A percentile compares a stretch with the other conserved stretches of the same genome.
phyloP scores from a whole-genome alignment of 1,140 invertebrate genomes.

The Caenorhabditis latens region DNA sequence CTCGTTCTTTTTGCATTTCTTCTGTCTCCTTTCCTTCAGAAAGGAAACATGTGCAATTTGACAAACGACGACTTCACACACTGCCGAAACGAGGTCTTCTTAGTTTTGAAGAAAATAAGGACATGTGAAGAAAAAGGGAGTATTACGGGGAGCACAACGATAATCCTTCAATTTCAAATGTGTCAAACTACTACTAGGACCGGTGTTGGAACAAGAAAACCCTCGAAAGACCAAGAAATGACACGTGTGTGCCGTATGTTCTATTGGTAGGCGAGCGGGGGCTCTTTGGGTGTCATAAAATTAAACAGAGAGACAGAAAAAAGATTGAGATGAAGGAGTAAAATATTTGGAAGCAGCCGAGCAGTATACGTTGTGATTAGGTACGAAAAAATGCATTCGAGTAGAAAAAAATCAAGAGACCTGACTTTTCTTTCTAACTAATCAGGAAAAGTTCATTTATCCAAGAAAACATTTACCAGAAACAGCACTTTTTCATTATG shows the following conservation, averaged over 20 bases:
- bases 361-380: neutral
- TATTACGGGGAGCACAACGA: neutral
- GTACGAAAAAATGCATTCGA: neutral
- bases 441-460: too few relatives aligned
- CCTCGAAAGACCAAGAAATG: neutral
- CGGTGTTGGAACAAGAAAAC: neutral
- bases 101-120: neutral
- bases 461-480: too few relatives aligned
- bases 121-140: neutral
- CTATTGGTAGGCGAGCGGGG: neutral
- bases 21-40: neutral
- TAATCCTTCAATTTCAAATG: conserved; percentile 48
- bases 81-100: neutral
- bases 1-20: neutral
- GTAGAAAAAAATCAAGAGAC: too few relatives aligned
- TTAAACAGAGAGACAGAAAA: neutral
- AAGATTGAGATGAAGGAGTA: neutral
- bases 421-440: too few relatives aligned
- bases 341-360: neutral
- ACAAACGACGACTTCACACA: conserved; percentile 31
- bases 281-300: conserved; percentile 43
- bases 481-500: too few relatives aligned
- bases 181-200: conserved; percentile 26
- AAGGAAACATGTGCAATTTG: conserved; percentile 25
- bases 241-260: conserved; percentile 51